Evolutionary conservation across 2,888 invertebrate genomes (phyloP), one percentile per base, ranked within the genome.

Genomic region (Cabera pusaria): DNA sequence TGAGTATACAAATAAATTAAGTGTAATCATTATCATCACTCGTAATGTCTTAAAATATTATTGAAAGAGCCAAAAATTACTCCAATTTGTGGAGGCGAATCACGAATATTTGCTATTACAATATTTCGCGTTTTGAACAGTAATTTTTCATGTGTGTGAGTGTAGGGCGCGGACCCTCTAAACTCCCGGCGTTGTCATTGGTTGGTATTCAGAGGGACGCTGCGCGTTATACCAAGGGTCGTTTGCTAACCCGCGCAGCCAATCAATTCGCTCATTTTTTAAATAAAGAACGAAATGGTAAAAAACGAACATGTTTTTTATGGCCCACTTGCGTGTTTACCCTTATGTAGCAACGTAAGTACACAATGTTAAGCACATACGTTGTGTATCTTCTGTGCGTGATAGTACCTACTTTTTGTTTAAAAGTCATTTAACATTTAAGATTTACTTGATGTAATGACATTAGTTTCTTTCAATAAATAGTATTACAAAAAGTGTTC

Each of bases 261-360:
- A 88, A 88, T 88, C 85, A 86, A 87, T 88, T 83, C 77, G 58
- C 81, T 69, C 59, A 78, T 86, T 86, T 86, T 87, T 88, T 86
- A 85, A 85, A 86, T 86, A 86, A 83, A 81, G 75, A 70, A 77
- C 66, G 74, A 78, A 84, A 74, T 76, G 69, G 62, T 84, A 86
- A 87, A 88, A 87, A 83, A 77, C 36, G 35, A 48, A 56, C 47
- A 36, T 51, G 56, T 71, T 77, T 75, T 77, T 78, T 80, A 75
- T 56, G 53, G 55, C 52, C 52, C 42, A 46, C 44, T 46, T 50
- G 31, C 53, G 40, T 52, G 53, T 56, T 51, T 61, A 59, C 76
- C 75, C 77, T 58, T 77, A 77, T 78, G 62, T 77, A 41, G 9
- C 12, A 27, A 31, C 27, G 29, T 44, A 40, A 38, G 4, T 14